Base-by-base conservation (phyloP, 2,797 vertebrate genomes). In the Gadopsis marmoratus region DNA sequence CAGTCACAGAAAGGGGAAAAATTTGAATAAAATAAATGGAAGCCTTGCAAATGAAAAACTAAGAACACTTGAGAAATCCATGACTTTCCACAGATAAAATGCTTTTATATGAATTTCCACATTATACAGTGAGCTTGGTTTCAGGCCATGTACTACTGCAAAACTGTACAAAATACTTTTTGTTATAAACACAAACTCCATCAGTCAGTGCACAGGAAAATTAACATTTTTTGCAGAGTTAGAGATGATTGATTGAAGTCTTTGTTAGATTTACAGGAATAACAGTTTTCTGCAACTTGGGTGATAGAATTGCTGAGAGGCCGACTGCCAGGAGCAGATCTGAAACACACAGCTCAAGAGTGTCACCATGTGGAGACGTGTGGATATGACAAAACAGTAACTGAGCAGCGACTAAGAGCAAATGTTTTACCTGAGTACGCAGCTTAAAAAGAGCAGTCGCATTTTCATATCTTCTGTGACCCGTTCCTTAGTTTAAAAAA, bases 291-390 rank as follows among this genome's bases (percentile, higher is more conserved):
- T 83, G 71, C 68, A 89, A 91, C 86, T 93, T 83, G 80, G 92
- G 84, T 92, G 89, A 92, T 87, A 91, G 91, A 93, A 93, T 91
- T 90, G 89, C 83, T 88, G 88, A 76, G 65, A 82, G 90, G 72
- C 50, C 31, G 58, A 54, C 76, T 65, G 81, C 67, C 62, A 33
- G 76, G 26, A 65, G 78, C 35, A 1, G 19, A 76, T 78, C 69
- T 82, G 43, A 71, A 91, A 80, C 86, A 9, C 81, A 66, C 81
- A 94, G 93, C 94, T 95, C 94, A 95, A 95, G 86, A 95, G 93
- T 91, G 93, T 88, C 94, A 94, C 93, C 94, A 93, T 91, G 94
- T 95, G 94, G 93, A 74, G n/a, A 47, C 13, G 0, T 0, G 37
- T 1, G 74, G 82, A 85, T 17, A 88, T 39, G 84, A 66, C 89